These are phyloP conservation scores for Papilio xuthus DNA, from an alignment of 1,140 invertebrate species.

Conservation along the genomic window DNA sequence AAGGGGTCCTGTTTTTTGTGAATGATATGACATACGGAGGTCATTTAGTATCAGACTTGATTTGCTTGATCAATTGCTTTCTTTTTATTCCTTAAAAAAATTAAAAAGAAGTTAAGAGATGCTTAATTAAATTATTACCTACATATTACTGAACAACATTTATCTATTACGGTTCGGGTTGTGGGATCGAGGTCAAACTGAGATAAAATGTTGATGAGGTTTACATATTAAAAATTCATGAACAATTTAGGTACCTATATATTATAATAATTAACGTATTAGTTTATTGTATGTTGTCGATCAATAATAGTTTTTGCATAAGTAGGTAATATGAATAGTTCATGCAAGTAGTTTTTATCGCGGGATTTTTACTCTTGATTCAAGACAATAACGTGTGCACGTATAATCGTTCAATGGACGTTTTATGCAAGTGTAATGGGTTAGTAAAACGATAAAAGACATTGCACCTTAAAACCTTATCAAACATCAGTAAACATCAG, in stretches of 20 bases:
- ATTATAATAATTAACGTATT: neutral
- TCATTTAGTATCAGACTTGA: neutral
- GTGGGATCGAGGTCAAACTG: neutral
- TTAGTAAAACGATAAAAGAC: neutral
- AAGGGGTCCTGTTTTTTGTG: no score
- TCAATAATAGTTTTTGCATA: no score
- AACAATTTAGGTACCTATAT: neutral
- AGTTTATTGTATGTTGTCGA: neutral
- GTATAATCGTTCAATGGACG: neutral
- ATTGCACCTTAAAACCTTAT: neutral
- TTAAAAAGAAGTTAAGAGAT: neutral
- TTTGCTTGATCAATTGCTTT: neutral
- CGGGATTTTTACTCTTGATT: neutral
- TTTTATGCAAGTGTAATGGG: neutral
- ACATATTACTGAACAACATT: neutral
- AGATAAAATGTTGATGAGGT: neutral
- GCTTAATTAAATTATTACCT: neutral
- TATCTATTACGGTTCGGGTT: conserved; percentile 2
- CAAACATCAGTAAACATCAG: neutral
- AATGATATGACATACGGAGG: neutral
- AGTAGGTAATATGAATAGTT: no score
- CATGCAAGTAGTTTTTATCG: no score
- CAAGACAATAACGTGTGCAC: neutral
- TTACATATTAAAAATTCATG: neutral
- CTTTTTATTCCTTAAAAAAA: neutral